phyloP scores from a whole-genome alignment of 2,888 invertebrate species.

The Philonicus albiceps region DNA sequence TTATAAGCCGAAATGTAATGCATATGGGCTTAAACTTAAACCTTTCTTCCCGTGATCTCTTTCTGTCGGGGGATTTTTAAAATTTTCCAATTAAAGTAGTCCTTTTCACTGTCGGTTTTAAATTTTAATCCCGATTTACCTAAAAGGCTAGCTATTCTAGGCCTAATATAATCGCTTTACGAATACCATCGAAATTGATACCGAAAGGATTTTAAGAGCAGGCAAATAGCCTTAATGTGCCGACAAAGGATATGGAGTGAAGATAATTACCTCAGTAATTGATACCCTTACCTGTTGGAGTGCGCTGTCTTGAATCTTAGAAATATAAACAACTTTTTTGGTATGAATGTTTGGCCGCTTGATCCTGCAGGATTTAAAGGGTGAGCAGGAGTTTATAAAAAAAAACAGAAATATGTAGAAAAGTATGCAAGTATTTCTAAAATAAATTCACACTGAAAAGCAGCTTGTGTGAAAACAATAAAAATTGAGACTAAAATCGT shows the following conservation, averaged over 20 bases:
- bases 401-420: neutral
- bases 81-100: slow-evolving; percentile 12
- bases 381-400: neutral
- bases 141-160: neutral
- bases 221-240: neutral
- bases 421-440: neutral
- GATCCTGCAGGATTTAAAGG: neutral
- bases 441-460: neutral
- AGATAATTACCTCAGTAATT: slow-evolving; percentile 34
- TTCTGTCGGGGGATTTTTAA: neutral
- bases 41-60: slow-evolving; percentile 9
- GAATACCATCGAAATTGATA: neutral
- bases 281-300: slow-evolving; percentile 2
- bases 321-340: neutral
- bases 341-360: neutral
- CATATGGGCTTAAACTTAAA: neutral
- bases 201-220: neutral
- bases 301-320: neutral
- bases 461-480: neutral
- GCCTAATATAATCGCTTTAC: slow-evolving; percentile 13
- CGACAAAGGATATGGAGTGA: slow-evolving; percentile 20
- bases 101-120: neutral
- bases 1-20: neutral
- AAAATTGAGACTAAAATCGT: neutral
- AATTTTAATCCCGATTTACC: slow-evolving; percentile 1